Conservation (phyloP, 2,113 vertebrate species). For the Dasyornis broadbenti region DNA sequence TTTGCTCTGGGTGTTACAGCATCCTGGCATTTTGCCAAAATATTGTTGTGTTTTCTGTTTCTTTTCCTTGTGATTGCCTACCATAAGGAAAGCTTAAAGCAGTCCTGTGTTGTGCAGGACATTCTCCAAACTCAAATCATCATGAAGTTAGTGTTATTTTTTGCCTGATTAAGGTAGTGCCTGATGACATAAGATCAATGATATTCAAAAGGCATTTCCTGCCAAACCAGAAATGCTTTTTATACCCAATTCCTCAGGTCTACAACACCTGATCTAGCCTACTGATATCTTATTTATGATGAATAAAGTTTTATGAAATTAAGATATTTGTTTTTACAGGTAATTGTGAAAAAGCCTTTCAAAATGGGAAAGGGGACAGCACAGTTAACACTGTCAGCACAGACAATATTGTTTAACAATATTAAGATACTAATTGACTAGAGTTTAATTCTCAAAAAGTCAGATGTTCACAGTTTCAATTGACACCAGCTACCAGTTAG, state of each 20-base stretch:
- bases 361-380: not conserved
- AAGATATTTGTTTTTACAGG: not conserved
- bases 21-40: not conserved
- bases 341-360: not conserved
- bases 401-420: not conserved
- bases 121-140: not conserved
- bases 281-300: not conserved
- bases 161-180: not conserved
- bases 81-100: not conserved
- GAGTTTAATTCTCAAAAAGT: not conserved
- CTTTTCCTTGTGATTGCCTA: not conserved
- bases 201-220: not conserved
- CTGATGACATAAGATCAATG: not conserved
- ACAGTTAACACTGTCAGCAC: not conserved
- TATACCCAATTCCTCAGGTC: not conserved
- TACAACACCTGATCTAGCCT: not conserved
- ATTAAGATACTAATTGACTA: not conserved
- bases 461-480: not conserved
- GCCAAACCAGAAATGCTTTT: not conserved
- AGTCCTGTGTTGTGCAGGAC: not conserved
- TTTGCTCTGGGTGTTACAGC: not conserved
- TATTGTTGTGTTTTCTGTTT: not conserved
- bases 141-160: not conserved
- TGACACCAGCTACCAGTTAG: not conserved
- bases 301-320: not conserved